phyloP scores from a whole-genome alignment of 2,113 vertebrate species.

The Eurypyga helias region DNA sequence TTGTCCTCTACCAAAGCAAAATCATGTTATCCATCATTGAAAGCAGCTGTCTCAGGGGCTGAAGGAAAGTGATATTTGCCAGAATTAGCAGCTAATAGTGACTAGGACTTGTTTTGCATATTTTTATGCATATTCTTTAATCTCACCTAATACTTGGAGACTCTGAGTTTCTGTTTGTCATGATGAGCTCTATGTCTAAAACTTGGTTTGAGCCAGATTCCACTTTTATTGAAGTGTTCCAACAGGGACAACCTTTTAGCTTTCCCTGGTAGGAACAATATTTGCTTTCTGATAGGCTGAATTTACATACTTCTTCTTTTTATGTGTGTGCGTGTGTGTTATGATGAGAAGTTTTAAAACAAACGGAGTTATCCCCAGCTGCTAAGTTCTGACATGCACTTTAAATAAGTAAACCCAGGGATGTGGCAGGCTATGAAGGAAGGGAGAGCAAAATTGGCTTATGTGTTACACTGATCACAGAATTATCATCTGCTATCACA shows the following conservation, averaged over 20 bases:
- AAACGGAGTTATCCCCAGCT: conserved; percentile 76
- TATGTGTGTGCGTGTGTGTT: not conserved
- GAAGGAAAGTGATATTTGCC: not conserved
- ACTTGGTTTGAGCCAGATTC: not conserved
- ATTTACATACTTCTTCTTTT: conserved; percentile 73
- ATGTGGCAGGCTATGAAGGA: conserved; percentile 12
- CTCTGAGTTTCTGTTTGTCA: not conserved
- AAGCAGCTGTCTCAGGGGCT: not conserved
- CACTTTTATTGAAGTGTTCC: conserved; percentile 1
- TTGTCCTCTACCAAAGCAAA: conserved; percentile 3
- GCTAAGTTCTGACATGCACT: conserved; percentile 83
- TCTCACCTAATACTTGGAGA: not conserved
- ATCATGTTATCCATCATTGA: not conserved
- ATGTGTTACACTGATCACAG: conserved; percentile 42
- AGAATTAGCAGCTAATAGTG: conserved; percentile 6
- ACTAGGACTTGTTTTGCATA: not conserved
- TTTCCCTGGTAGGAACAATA: conserved; percentile 63
- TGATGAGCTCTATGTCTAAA: not conserved
- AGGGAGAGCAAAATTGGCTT: conserved; percentile 34
- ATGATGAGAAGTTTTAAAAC: conserved; percentile 76
- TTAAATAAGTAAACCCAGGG: conserved; percentile 73
- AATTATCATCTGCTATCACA: conserved; percentile 73
- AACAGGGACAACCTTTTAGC: conserved; percentile 67
- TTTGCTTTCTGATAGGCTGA: conserved; percentile 82
- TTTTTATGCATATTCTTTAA: conserved; percentile 24